phyloP scores from a whole-genome alignment of 1,140 invertebrate species.

The Galleria mellonella region DNA sequence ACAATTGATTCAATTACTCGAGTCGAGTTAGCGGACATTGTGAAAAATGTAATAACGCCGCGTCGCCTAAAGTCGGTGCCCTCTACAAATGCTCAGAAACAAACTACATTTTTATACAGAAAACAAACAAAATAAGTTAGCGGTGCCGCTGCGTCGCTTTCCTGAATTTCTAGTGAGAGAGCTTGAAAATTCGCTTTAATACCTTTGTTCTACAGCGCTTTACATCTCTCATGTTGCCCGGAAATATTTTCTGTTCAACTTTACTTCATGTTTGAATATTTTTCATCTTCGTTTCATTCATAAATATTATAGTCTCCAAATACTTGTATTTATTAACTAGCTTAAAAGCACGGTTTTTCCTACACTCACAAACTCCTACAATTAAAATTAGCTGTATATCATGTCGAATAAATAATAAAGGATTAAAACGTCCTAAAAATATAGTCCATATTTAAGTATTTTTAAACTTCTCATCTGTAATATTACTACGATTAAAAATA shows the following conservation, averaged over 20 bases:
- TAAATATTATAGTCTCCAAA: too few relatives aligned
- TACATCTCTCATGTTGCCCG: slow-evolving; percentile 46
- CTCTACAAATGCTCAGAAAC: slow-evolving; percentile 33
- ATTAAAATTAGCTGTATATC: too few relatives aligned
- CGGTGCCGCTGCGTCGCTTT: slow-evolving; percentile 44
- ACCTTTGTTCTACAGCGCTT: slow-evolving; percentile 65
- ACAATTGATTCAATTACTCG: slow-evolving; percentile 14
- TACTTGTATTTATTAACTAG: too few relatives aligned
- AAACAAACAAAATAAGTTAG: slow-evolving; percentile 63
- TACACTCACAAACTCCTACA: too few relatives aligned
- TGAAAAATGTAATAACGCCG: slow-evolving; percentile 22
- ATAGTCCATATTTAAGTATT: too few relatives aligned
- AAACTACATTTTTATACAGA: slow-evolving; percentile 62
- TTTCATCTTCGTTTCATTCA: slow-evolving; percentile 18
- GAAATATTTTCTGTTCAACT: slow-evolving; percentile 35
- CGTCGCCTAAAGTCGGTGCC: slow-evolving; percentile 17
- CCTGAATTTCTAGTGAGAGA: slow-evolving; percentile 42
- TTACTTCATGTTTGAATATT: slow-evolving; percentile 37
- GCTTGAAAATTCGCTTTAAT: slow-evolving; percentile 65
- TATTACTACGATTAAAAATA: too few relatives aligned
- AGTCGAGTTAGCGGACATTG: slow-evolving; percentile 7
- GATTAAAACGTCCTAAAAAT: too few relatives aligned
- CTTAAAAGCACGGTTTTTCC: too few relatives aligned
- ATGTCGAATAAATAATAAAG: too few relatives aligned
- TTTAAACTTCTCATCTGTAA: too few relatives aligned